These are phyloP conservation scores for Lamprologus sp. DNA, from an alignment of 2,113 vertebrate species.

Conservation along the genomic window DNA sequence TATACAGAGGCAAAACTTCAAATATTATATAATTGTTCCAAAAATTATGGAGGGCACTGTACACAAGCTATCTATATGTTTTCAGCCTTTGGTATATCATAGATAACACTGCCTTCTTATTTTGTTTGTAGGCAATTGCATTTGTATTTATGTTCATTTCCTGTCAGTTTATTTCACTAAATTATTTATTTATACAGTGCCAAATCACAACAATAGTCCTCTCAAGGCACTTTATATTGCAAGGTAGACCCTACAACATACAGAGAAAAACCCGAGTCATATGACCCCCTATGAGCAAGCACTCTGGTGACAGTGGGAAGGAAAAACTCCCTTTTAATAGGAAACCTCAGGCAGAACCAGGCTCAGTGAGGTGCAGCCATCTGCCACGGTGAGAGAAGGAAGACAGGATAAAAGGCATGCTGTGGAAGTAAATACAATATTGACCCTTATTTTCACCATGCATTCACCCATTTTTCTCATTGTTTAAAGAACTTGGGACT, in stretches of 20 bases:
- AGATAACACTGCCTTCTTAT: not conserved
- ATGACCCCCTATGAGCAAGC: not conserved
- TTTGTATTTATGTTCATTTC: not conserved
- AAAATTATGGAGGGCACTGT: not conserved
- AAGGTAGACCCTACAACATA: not conserved
- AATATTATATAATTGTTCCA: not conserved
- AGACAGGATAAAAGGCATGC: not conserved
- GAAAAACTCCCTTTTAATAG: not conserved
- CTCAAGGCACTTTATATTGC: not conserved
- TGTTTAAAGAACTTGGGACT: not conserved
- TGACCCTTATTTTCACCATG: not conserved
- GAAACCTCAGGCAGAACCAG: not conserved
- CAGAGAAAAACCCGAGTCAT: not conserved
- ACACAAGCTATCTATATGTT: fast-evolving
- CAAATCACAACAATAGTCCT: not conserved
- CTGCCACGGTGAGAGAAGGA: not conserved
- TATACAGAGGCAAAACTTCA: not conserved
- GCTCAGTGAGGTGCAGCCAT: not conserved
- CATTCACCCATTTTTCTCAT: not conserved
- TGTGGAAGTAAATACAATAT: not conserved
- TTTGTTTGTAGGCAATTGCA: not conserved
- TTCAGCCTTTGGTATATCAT: not conserved
- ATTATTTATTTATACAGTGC: not conserved
- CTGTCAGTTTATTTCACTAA: fast-evolving
- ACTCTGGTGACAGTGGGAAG: not conserved